Percentiles rank a stretch among this genome's conserved stretches.
phyloP scores from a whole-genome alignment of 2,797 vertebrate species.

The Gadopsis marmoratus region DNA sequence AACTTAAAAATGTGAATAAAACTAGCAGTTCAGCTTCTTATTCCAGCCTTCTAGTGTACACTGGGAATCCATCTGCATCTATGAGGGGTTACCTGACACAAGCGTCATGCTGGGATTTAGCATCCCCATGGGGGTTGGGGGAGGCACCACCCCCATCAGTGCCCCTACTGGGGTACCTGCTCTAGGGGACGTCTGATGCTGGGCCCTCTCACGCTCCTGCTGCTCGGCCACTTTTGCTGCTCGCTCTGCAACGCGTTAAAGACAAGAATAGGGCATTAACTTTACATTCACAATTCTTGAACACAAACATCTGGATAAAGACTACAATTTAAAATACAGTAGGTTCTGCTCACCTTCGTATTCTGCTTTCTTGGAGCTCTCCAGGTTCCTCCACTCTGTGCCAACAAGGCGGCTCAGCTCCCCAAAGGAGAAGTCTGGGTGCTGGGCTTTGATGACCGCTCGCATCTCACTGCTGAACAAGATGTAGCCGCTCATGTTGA shows the following conservation, averaged over 20 bases:
- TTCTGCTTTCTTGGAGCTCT: conserved; percentile 95
- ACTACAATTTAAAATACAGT: background rate
- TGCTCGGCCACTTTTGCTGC: conserved; percentile 99
- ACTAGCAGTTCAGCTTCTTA: conserved; percentile 84
- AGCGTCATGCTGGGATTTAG: conserved; percentile 98
- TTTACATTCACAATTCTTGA: background rate
- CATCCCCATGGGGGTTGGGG: conserved; percentile 98
- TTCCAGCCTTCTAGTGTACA: conserved; percentile 74
- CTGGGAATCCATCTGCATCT: conserved; percentile 76
- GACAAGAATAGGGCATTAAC: background rate
- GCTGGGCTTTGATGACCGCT: conserved; percentile 98
- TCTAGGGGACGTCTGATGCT: conserved; percentile 94
- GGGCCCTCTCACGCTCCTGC: conserved; percentile 97
- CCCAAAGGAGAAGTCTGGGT: conserved; percentile 98
- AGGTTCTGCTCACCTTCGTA: conserved; percentile 92
- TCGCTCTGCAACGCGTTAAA: conserved; percentile 88
- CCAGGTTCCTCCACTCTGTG: conserved; percentile 98
- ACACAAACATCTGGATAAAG: background rate
- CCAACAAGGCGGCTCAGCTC: conserved; percentile 98
- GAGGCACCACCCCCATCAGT: conserved; percentile 97
- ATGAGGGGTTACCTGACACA: conserved; percentile 95
- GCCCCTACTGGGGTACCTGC: conserved; percentile 98
- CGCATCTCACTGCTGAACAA: conserved; percentile 99
- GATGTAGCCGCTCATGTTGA: conserved; percentile 99
- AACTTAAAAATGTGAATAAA: conserved; percentile 45